Evolutionary conservation across 2,888 invertebrate genomes (phyloP), one percentile per base, ranked within the genome.

Genomic region (Catocala sponsa): DNA sequence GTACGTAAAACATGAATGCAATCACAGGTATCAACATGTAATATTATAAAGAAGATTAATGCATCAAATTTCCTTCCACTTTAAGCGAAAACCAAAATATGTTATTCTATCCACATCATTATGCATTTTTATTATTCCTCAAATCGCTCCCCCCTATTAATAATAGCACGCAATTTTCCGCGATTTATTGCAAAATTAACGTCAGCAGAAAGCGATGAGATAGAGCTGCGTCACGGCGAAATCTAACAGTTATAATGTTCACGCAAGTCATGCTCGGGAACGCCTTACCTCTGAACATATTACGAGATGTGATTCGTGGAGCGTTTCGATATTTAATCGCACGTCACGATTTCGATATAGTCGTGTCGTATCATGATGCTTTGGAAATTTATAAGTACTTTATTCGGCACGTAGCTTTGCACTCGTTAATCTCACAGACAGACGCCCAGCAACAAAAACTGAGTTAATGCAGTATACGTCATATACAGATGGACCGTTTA

Each of bases 201-300:
- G 63, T 63, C 63, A 55, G 54, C 55, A 47, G 4, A 38, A 32
- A 43, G n/a, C 51, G 50, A 12, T 42, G 9, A 38, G 32, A 59
- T 59, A 65, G 50, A 54, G 68, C 43, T 35, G 7, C 49, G 68
- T 74, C 76, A 74, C 65, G 59, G 47, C 32, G 25, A 63, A 58
- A 64, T 50, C 49, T 62, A 56, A 51, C 43, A 54, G 55, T 42
- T 43, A 46, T 7, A 15, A 11, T 44, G 46, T 42, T 57, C 42
- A 1, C 9, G 70, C 74, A 43, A 76, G 70, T 76, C 74, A 74
- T 62, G 68, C 35, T 32, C 42, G 53, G 66, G 61, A 59, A 58
- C 65, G 56, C 46, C 57, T 63, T 60, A 73, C 74, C 76, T 76
- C 55, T 55, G 61, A 59, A 49, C 70, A 50, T 43, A 43, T 60